These are phyloP conservation scores for Molanna angustata DNA, from an alignment of 2,888 invertebrate species.

Conservation along the genomic window DNA sequence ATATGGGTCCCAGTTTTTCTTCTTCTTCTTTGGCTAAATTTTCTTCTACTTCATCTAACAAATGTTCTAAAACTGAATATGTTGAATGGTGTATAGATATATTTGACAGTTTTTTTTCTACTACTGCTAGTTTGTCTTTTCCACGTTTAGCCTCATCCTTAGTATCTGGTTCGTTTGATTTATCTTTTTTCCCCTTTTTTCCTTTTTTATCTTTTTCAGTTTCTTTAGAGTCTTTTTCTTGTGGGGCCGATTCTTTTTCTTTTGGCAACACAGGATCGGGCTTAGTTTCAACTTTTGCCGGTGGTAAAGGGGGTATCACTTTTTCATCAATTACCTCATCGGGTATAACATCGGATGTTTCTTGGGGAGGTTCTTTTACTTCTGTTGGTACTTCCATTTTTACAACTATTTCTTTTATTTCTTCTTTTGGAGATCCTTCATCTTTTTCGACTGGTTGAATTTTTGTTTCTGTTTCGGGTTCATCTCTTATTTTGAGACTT, in stretches of 20 bases:
- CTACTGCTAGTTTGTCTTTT: neutral
- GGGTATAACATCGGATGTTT: neutral
- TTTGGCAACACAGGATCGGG: neutral
- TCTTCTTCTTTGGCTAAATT: neutral
- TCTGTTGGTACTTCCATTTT: neutral
- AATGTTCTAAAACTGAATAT: conserved; percentile 2
- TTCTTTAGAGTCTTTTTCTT: neutral
- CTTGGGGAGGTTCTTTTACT: neutral
- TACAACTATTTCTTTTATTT: neutral
- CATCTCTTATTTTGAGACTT: neutral
- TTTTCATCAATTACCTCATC: conserved; percentile 5
- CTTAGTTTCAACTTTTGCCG: neutral
- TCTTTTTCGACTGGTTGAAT: neutral
- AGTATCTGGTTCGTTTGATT: neutral
- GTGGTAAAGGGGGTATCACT: neutral
- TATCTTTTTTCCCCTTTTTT: conserved; percentile 3
- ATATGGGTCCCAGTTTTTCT: conserved; percentile 5
- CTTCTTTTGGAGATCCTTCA: neutral
- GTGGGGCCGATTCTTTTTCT: neutral
- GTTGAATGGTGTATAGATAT: conserved; percentile 5
- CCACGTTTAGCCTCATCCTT: neutral
- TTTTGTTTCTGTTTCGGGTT: neutral
- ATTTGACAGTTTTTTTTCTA: conserved; percentile 3
- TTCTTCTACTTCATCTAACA: conserved; percentile 1
- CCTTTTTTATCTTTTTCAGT: too few relatives aligned